These are phyloP conservation scores for Pteromalus puparum DNA, from an alignment of 1,140 invertebrate genomes.

Conservation along the genomic window DNA sequence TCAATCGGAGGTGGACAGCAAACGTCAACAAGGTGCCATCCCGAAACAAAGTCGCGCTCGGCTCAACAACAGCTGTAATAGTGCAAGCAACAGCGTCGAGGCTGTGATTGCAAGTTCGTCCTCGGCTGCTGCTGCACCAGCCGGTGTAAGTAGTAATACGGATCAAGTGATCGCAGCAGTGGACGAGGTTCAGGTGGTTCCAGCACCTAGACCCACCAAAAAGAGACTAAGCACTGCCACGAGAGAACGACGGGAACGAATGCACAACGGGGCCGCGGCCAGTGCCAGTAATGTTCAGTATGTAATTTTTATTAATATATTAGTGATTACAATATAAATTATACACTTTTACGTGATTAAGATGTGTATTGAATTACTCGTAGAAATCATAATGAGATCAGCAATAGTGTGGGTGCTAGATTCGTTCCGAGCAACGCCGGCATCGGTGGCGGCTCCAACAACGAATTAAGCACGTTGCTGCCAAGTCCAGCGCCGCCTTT, in stretches of 20 bases:
- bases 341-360: neutral
- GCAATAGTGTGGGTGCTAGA: neutral
- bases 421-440: neutral
- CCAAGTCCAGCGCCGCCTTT: constrained; percentile 78
- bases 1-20: constrained; percentile 64
- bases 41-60: constrained; percentile 78
- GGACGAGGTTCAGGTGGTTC: neutral
- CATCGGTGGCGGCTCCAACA: constrained; percentile 76
- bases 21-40: constrained; percentile 82
- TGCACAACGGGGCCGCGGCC: neutral
- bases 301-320: neutral
- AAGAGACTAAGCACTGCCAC: constrained; percentile 19
- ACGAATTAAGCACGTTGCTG: constrained; percentile 79
- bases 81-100: neutral
- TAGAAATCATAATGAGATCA: neutral
- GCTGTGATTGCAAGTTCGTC: neutral
- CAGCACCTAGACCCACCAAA: constrained; percentile 25
- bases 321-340: too few relatives aligned
- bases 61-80: constrained; percentile 20
- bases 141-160: constrained; percentile 28
- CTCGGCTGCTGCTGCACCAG: neutral
- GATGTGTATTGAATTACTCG: neutral
- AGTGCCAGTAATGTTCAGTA: neutral
- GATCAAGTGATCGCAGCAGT: constrained; percentile 36
- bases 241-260: constrained; percentile 26